Evolutionary conservation across 2,888 invertebrate species (phyloP).

Genomic region (Argyresthia albistria): DNA sequence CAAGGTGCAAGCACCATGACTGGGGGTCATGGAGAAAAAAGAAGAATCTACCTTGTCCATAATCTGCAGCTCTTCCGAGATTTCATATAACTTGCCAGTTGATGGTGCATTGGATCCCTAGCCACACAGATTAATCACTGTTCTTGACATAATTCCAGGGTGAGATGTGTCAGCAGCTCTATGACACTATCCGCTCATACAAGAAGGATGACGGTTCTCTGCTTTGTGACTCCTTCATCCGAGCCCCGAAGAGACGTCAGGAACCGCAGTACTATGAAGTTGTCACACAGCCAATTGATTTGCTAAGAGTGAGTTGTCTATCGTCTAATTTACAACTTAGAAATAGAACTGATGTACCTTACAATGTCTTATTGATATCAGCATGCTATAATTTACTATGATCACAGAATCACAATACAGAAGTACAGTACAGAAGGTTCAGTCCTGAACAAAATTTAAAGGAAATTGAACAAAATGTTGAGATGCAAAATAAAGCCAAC

Average conservation of each 20-base stretch:
- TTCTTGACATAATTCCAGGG: slow-evolving; percentile 54
- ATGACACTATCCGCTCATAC: slow-evolving; percentile 90
- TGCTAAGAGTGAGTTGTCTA: slow-evolving; percentile 75
- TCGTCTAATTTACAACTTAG: too few species aligned
- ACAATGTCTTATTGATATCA: too few species aligned
- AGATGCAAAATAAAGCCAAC: too few species aligned
- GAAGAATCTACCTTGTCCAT: too few species aligned
- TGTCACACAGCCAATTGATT: slow-evolving; percentile 94
- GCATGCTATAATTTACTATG: too few species aligned
- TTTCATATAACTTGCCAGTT: not conserved
- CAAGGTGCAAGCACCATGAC: too few species aligned
- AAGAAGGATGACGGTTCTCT: slow-evolving; percentile 94
- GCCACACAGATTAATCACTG: not conserved
- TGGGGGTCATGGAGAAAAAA: too few species aligned
- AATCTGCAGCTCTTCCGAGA: not conserved
- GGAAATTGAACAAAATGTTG: too few species aligned
- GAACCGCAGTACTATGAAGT: slow-evolving; percentile 94
- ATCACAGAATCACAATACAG: too few species aligned
- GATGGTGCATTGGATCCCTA: not conserved
- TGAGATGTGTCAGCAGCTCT: slow-evolving; percentile 92
- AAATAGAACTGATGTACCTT: too few species aligned
- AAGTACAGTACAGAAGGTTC: too few species aligned
- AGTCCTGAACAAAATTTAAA: too few species aligned
- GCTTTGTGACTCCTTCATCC: slow-evolving; percentile 94
- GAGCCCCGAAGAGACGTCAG: slow-evolving; percentile 94